These are phyloP conservation scores for Collichthys lucidus DNA, from an alignment of 2,113 vertebrate species.

Conservation along the genomic window DNA sequence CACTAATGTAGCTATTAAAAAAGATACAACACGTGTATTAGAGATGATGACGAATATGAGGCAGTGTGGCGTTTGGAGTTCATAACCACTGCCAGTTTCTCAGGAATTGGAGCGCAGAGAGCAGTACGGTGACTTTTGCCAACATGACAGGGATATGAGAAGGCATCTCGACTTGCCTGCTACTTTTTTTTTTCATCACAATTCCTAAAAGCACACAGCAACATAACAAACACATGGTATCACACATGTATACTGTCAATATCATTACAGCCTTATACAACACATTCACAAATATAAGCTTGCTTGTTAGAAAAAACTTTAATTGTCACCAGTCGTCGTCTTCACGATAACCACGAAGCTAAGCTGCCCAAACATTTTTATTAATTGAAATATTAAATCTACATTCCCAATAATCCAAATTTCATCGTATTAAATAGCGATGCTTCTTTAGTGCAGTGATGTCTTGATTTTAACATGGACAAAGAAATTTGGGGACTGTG, in stretches of 20 bases:
- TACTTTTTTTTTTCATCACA: conserved; percentile 4
- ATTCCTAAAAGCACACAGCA: conserved; percentile 28
- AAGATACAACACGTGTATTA: background rate
- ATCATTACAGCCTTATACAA: conserved; percentile 28
- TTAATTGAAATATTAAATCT: background rate
- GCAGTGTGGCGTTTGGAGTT: background rate
- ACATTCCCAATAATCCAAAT: conserved; percentile 14
- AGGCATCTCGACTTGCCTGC: background rate
- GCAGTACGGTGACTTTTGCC: conserved; percentile 3
- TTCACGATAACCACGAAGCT: conserved; percentile 55
- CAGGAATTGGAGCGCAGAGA: background rate
- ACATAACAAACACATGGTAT: conserved; percentile 11
- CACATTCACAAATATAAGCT: conserved; percentile 45
- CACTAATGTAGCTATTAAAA: background rate
- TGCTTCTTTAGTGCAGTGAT: conserved; percentile 24
- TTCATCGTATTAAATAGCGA: conserved; percentile 6
- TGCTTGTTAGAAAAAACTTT: conserved; percentile 56
- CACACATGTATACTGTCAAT: background rate
- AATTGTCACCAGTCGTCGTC: conserved; percentile 39
- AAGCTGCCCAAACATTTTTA: conserved; percentile 48
- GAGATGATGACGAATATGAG: conserved; percentile 1
- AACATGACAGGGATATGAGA: background rate
- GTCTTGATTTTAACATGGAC: conserved; percentile 4
- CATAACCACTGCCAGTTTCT: background rate
- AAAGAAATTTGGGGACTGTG: background rate